Evolutionary conservation across 1,140 invertebrate species (phyloP).

Genomic region (Bombus huntii): DNA sequence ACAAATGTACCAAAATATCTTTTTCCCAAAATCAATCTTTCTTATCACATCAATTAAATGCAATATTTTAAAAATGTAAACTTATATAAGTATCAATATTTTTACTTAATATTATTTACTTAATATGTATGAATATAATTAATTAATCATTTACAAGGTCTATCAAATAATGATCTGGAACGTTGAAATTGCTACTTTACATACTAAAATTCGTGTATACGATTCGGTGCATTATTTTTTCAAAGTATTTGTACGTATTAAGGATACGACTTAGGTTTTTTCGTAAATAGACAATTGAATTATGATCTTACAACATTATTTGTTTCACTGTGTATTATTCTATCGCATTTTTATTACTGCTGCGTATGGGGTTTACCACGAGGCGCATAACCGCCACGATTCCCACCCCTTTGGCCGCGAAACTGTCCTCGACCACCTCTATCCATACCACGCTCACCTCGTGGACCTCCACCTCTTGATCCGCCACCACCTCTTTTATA

Average conservation of each 20-base stretch:
- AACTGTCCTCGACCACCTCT: conserved; percentile 74
- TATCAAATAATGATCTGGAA: conserved; percentile 42
- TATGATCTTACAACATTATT: conserved; percentile 61
- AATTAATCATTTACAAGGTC: conserved; percentile 29
- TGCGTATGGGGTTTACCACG: conserved; percentile 76
- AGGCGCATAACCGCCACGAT: conserved; percentile 73
- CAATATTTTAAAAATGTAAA: conserved; percentile 28
- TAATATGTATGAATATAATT: conserved; percentile 21
- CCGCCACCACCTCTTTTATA: conserved; percentile 73
- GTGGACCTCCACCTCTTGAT: conserved; percentile 65
- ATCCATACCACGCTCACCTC: conserved; percentile 69
- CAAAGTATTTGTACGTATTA: conserved; percentile 35
- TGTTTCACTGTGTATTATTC: conserved; percentile 63
- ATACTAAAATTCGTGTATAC: conserved; percentile 46
- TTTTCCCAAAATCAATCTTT: background rate
- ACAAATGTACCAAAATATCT: conserved; percentile 19
- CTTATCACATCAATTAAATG: background rate
- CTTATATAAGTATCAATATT: conserved; percentile 29
- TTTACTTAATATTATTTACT: conserved; percentile 18
- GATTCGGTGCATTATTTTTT: background rate
- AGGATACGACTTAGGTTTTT: conserved; percentile 68
- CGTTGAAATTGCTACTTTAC: conserved; percentile 43
- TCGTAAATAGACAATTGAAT: conserved; percentile 73
- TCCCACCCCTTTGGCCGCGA: conserved; percentile 73
- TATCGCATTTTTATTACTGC: conserved; percentile 68